These are phyloP conservation scores for Presbytis comata DNA, from an alignment of 2,797 vertebrate species.

Conservation along the genomic window DNA sequence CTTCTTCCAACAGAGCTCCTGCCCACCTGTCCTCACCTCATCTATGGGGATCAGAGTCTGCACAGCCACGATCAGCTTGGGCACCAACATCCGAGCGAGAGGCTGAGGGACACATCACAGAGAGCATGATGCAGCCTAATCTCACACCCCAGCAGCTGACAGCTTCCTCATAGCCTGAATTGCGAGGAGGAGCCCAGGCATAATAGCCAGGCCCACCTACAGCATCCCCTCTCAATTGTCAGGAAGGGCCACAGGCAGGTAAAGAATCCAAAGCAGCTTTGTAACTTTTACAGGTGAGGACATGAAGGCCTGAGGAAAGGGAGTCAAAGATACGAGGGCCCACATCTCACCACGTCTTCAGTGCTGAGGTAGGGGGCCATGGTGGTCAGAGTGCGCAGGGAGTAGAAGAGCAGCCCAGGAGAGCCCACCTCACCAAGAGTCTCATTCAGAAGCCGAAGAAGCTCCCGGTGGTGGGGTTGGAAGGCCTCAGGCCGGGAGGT, in stretches of 20 bases:
- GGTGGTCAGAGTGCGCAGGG: slow-evolving; percentile 89
- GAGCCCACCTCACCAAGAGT: slow-evolving; percentile 88
- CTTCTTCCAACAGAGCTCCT: background rate
- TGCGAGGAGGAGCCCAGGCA: background rate
- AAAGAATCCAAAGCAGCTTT: background rate
- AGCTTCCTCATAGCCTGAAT: background rate
- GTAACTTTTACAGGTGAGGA: background rate
- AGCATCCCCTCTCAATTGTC: background rate
- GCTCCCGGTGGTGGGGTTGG: slow-evolving; percentile 87
- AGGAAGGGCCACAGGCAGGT: background rate
- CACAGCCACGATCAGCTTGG: slow-evolving; percentile 88
- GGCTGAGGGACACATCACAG: slow-evolving; percentile 81
- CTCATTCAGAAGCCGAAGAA: slow-evolving; percentile 88
- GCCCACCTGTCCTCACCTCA: slow-evolving; percentile 84
- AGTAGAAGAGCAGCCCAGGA: slow-evolving; percentile 89
- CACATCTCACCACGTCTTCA: slow-evolving; percentile 88
- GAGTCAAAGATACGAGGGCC: background rate
- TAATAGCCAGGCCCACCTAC: background rate
- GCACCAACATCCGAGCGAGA: slow-evolving; percentile 88
- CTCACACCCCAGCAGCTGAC: background rate
- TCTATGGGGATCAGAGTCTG: slow-evolving; percentile 89
- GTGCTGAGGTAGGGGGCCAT: slow-evolving; percentile 86
- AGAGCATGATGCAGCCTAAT: background rate
- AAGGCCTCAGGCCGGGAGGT: slow-evolving; percentile 90
- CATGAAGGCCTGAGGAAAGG: accelerated